Base-by-base conservation (phyloP, 2,888 invertebrate species). In the Trilocha varians region DNA sequence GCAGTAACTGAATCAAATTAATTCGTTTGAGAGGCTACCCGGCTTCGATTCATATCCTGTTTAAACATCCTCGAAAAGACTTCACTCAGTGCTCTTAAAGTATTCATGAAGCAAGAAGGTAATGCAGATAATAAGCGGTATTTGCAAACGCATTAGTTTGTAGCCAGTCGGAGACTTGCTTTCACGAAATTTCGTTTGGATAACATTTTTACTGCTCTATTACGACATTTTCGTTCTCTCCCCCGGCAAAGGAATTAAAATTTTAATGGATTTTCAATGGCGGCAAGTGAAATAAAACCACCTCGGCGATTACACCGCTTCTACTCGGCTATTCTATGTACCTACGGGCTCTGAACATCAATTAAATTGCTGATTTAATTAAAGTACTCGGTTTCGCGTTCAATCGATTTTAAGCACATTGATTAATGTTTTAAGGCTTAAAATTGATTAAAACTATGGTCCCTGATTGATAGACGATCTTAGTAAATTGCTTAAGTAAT, bases 241-340 rank as follows among this genome's bases (percentile, higher is more conserved):
- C 44, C 45, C 52, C 49, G 51, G 47, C 52, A 44, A 43, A 49
- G 46, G 53, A 63, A 62, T 65, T 60, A 61, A 65, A 69, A 60
- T 57, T 66, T 65, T 66, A 67, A 68, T 67, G 59, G 64, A 45
- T 62, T 64, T 62, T 63, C 63, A 62, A 70, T 67, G 59, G 57
- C 53, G 51, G 57, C 52, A 55, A 62, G 58, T 61, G 65, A 63
- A 65, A 68, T 65, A 64, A 68, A 68, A 62, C 62, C 56, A 52
- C 52, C 44, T 43, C 52, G 45, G 50, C 57, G 55, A 58, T 59
- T 63, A 58, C 56, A 51, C 44, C 34, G 55, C 49, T 47, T 40
- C 41, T 44, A 39, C 43, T 45, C 48, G 40, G 52, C 49, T 52
- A 52, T 37, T 15, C 18, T 38, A 13, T 37, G 14, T 34, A 34